A percentile compares a stretch with the other conserved stretches of the same genome.
Evolutionary conservation across 2,888 invertebrate species (phyloP).

Genomic region (Dorcus parallelipipedus): DNA sequence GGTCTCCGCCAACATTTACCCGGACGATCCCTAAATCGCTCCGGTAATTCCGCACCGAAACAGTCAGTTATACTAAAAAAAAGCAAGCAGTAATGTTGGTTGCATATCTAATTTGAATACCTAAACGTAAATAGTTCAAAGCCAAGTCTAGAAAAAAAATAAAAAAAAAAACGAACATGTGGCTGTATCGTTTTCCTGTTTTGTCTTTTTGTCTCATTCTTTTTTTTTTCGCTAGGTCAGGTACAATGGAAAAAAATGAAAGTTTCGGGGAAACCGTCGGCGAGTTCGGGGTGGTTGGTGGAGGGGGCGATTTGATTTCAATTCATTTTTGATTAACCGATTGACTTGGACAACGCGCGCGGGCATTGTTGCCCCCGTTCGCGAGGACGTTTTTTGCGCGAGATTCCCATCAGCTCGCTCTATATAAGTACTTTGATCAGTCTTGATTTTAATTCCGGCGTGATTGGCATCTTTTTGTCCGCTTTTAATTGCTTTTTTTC

Average conservation of each 20-base stretch:
- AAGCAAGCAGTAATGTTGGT: too few species aligned
- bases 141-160: too few species aligned
- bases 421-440: constrained; percentile 27
- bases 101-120: too few species aligned
- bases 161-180: too few species aligned
- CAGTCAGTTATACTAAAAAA: background rate
- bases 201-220: background rate
- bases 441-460: constrained; percentile 25
- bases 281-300: constrained; percentile 6
- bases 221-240: constrained; percentile 32
- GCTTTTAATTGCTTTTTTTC: constrained; percentile 25
- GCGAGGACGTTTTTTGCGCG: constrained; percentile 12
- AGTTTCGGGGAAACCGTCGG: constrained; percentile 19
- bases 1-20: constrained; percentile 9
- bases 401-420: constrained; percentile 26
- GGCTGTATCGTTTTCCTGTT: too few species aligned
- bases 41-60: background rate
- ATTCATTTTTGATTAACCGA: constrained; percentile 35
- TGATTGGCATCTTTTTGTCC: constrained; percentile 25
- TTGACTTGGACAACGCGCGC: constrained; percentile 29
- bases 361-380: constrained; percentile 7
- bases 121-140: too few species aligned
- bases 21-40: too few species aligned
- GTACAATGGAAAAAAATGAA: constrained; percentile 29
- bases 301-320: constrained; percentile 33